These are phyloP conservation scores for Neogale vison DNA, from an alignment of 2,113 vertebrate genomes.

Conservation along the genomic window DNA sequence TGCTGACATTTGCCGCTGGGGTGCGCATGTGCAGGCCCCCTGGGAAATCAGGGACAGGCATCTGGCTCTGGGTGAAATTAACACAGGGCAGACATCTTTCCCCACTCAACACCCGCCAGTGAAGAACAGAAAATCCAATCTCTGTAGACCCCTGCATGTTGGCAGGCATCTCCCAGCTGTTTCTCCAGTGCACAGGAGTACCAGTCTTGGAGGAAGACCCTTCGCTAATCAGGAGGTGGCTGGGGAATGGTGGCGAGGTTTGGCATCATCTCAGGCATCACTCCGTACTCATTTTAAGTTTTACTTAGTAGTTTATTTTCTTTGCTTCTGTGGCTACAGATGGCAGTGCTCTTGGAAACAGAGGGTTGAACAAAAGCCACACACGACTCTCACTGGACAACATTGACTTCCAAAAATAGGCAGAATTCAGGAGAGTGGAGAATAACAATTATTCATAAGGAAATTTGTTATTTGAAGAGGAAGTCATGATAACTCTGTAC, in stretches of 20 bases:
- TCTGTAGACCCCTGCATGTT: fast-evolving
- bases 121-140: not conserved
- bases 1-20: not conserved
- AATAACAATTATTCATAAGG: not conserved
- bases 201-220: not conserved
- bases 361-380: no score
- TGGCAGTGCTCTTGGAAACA: not conserved
- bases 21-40: not conserved
- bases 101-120: fast-evolving
- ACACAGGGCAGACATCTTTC: not conserved
- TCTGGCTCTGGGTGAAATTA: not conserved
- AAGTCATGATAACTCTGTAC: not conserved
- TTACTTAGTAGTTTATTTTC: not conserved
- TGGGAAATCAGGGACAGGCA: not conserved
- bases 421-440: fast-evolving
- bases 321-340: not conserved
- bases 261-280: no score
- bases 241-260: not conserved
- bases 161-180: no score
- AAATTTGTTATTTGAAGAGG: not conserved
- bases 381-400: not conserved
- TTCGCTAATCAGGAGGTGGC: not conserved
- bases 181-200: not conserved
- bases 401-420: not conserved
- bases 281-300: not conserved